Evolutionary conservation across 1,140 invertebrate genomes (phyloP), one percentile per base, ranked within the genome.

Genomic region (Lepidurus apus): DNA sequence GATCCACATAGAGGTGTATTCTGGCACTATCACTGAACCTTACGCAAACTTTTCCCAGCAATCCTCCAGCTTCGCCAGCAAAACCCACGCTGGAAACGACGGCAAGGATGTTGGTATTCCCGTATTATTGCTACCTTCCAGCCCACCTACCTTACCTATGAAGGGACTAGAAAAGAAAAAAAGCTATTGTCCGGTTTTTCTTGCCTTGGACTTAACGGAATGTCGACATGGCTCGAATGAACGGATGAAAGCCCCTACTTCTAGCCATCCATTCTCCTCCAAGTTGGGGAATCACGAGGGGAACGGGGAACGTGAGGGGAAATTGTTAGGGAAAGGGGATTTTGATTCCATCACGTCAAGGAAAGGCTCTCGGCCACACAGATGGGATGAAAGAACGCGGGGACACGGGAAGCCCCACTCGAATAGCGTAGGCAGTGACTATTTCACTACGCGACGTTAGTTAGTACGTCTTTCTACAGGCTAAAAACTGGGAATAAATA

Each of bases 261-360:
- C 8, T 65, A n/a, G 53, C 2, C 34, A 34, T 34, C 34, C 34
- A 34, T n/a, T 65, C 53, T 65, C 53, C 8, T 65, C 21, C 13
- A 65, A 65, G 4, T 65, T 65, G 17, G 17, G 21, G 53, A 13
- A 65, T 21, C 53, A 65, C 53, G 53, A 9, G 53, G 53, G 53
- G 53, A 65, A 65, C 53, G 53, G 53, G 53, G 53, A 65, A 65
- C 53, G 53, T 65, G 53, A 65, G 53, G 53, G 53, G 53, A 65
- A 65, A 65, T 65, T 65, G 17, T 65, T 13, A 65, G 53, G 53
- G 53, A 65, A 65, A 65, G 53, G 53, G 53, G 53, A 65, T 65
- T 65, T 65, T 65, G 53, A 65, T n/a, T 65, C 17, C 21, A 65
- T 6, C 17, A 65, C 17, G 53, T 34, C 34, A 34, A 34, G 21